Percentiles rank a stretch among this genome's conserved stretches.
phyloP scores from a whole-genome alignment of 2,888 invertebrate genomes.

The Pachliopta kotzebuea region DNA sequence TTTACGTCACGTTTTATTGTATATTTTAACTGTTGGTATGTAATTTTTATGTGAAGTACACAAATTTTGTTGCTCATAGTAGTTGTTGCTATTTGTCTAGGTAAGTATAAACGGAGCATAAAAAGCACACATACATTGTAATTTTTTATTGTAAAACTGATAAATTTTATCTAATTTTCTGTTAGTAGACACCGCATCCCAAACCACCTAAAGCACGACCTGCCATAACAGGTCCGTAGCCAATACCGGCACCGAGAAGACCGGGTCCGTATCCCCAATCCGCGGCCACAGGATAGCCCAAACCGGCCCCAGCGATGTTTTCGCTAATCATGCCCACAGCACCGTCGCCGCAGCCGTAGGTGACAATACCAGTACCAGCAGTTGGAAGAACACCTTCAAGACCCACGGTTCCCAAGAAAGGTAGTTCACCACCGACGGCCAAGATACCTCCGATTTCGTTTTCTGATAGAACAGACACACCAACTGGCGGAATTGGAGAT shows the following conservation, averaged over 20 bases:
- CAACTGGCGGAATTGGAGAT: constrained; percentile 39
- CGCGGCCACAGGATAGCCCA: constrained; percentile 29
- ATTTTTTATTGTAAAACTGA: too few relatives aligned
- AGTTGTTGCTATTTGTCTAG: too few relatives aligned
- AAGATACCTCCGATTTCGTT: constrained; percentile 44
- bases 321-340: constrained; percentile 37
- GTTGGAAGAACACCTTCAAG: constrained; percentile 44
- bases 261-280: constrained; percentile 29
- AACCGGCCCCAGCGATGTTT: constrained; percentile 27
- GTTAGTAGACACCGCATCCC: constrained; percentile 23
- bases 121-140: too few relatives aligned
- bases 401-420: constrained; percentile 42
- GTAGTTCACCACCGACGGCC: constrained; percentile 38
- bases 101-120: too few relatives aligned
- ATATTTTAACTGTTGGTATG: too few relatives aligned
- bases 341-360: constrained; percentile 41
- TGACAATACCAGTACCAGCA: constrained; percentile 43
- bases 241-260: constrained; percentile 27
- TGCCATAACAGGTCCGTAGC: constrained; percentile 23
- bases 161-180: background rate
- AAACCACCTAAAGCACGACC: constrained; percentile 28
- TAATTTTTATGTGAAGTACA: too few relatives aligned
- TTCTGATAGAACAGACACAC: constrained; percentile 42
- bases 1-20: too few relatives aligned
- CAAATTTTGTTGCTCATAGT: too few relatives aligned